Evolutionary conservation across 1,140 invertebrate species (phyloP), one percentile per base, ranked within the genome.

Genomic region (Listronotus bonariensis): DNA sequence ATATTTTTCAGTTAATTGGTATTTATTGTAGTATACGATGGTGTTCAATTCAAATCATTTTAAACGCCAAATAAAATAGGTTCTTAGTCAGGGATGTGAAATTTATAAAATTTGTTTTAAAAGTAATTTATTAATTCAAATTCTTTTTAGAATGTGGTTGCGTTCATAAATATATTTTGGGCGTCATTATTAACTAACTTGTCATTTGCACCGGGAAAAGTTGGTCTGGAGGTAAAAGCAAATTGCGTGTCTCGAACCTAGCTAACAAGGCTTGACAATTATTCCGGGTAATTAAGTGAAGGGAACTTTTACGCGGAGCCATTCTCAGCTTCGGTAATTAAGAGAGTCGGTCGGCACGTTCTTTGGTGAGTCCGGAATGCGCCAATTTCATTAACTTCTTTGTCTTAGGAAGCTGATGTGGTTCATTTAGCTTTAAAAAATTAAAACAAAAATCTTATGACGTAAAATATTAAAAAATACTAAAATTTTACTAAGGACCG

Each of bases 231-330:
- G 57, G 57, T 62, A 46, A 53, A 62, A 46, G 49, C 59, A 62
- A 54, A 62, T 53, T 43, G 59, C 53, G 49, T 62, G 70, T 60
- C 57, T 60, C 57, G 57, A 60, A 46, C 15, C 73, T 62, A 72
- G 60, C 72, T 77, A 78, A 78, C 76, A 77, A 78, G 74, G 74
- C 73, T 66, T 75, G 76, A 76, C 76, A 77, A 78, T 78, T 77
- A 78, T 78, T 78, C 76, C 75, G 75, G 76, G 74, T 78, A 78
- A 78, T 78, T 78, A 78, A 76, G 70, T 73, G 69, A 61, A 67
- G 68, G 72, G 68, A 77, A 76, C 74, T 77, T 77, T 77, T 65
- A 38, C 71, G 65, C 66, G 72, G 67, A 70, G 64, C 70, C 72
- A 72, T 72, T 74, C 74, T 74, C 75, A 72, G 67, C 66, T 68